phyloP scores from a whole-genome alignment of 2,797 vertebrate genomes.

The Caiman crocodilus region DNA sequence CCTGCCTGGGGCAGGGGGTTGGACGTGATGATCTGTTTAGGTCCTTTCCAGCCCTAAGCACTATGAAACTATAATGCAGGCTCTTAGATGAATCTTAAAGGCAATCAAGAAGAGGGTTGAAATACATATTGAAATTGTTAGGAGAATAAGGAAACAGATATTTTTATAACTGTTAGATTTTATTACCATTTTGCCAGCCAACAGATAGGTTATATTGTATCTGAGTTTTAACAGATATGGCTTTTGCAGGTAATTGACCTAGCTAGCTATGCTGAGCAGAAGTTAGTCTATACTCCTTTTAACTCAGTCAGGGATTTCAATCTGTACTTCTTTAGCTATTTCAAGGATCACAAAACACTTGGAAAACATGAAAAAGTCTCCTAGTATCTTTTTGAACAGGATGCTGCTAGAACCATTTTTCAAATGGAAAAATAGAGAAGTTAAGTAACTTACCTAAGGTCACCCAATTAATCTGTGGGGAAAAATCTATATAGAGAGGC shows the following conservation, averaged over 20 bases:
- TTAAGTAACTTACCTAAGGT: constrained; percentile 31
- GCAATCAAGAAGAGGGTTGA: constrained; percentile 50
- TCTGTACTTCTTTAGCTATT: constrained; percentile 54
- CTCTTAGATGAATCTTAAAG: constrained; percentile 22
- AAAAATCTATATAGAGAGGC: background rate
- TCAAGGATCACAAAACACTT: constrained; percentile 9
- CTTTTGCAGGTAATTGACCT: constrained; percentile 55
- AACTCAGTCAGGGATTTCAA: constrained; percentile 46
- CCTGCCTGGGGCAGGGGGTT: too few species aligned
- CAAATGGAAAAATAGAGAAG: background rate
- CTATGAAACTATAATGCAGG: too few species aligned
- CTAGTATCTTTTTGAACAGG: constrained; percentile 17
- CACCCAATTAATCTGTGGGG: background rate
- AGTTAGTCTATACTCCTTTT: constrained; percentile 19
- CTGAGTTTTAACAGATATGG: constrained; percentile 42
- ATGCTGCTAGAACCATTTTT: background rate
- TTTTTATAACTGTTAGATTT: constrained; percentile 24
- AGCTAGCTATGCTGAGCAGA: constrained; percentile 59
- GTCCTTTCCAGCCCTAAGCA: too few species aligned
- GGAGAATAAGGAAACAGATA: constrained; percentile 59
- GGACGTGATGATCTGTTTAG: too few species aligned
- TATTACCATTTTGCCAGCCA: constrained; percentile 42
- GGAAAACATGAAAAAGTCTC: constrained; percentile 20
- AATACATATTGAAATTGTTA: constrained; percentile 17
- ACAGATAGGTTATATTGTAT: background rate